Percentiles rank a stretch among this genome's conserved stretches.
phyloP scores from a whole-genome alignment of 2,113 vertebrate species.

The Hemibates koningsi region DNA sequence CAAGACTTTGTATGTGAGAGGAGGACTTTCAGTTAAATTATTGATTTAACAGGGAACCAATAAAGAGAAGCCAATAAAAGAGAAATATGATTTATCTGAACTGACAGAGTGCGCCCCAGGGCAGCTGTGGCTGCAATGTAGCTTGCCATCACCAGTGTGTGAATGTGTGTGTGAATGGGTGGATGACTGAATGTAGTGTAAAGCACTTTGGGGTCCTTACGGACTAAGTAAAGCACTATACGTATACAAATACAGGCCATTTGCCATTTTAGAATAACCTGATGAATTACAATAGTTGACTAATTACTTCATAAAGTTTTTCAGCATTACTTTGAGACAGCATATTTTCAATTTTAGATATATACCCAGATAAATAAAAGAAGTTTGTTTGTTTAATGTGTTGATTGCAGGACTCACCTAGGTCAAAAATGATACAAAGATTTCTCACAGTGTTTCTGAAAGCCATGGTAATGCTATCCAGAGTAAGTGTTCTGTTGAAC shows the following conservation, averaged over 20 bases:
- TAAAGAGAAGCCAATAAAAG: background rate
- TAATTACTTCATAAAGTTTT: background rate
- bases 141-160: background rate
- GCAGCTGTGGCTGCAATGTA: background rate
- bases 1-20: background rate
- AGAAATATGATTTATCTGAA: background rate
- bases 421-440: background rate
- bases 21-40: background rate
- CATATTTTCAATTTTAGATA: background rate
- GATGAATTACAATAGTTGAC: background rate
- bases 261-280: background rate
- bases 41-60: background rate
- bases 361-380: background rate
- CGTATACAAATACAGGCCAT: background rate
- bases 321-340: background rate
- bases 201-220: background rate
- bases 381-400: background rate
- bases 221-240: accelerated
- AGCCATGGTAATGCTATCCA: background rate
- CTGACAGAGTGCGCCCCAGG: background rate
- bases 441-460: background rate
- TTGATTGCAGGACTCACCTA: background rate
- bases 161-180: background rate
- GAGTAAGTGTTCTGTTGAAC: background rate
- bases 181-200: accelerated